phyloP scores from a whole-genome alignment of 2,113 vertebrate genomes.

The Oncorhynchus gorbuscha region DNA sequence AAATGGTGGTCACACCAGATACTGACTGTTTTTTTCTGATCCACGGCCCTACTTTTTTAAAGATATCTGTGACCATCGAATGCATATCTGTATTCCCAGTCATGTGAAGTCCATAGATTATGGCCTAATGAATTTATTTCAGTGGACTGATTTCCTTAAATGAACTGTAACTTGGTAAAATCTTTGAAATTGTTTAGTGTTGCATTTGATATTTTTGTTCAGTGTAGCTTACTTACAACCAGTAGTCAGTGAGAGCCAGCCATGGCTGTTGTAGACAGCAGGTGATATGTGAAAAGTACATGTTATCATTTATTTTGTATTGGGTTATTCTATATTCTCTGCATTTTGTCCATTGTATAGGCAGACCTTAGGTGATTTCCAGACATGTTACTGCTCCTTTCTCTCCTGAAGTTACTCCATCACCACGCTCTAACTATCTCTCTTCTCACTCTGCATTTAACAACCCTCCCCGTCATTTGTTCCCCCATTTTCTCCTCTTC shows the following conservation, averaged over 20 bases:
- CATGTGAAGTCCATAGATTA: too few species aligned
- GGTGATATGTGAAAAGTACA: background rate
- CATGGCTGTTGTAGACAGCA: background rate
- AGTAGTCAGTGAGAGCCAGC: background rate
- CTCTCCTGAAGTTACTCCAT: background rate
- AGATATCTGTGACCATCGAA: too few species aligned
- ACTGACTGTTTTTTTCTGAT: too few species aligned
- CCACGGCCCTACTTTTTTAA: too few species aligned
- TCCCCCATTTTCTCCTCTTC: slow-evolving; percentile 48
- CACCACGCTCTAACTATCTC: slow-evolving; percentile 8
- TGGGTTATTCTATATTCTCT: background rate
- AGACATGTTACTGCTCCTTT: background rate
- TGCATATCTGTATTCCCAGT: too few species aligned
- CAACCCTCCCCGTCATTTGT: slow-evolving; percentile 54
- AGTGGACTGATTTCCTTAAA: too few species aligned
- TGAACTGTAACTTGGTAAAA: too few species aligned
- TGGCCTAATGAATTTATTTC: too few species aligned
- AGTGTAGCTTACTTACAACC: background rate
- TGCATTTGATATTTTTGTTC: too few species aligned
- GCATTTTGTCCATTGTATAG: background rate
- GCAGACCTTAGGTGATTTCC: background rate
- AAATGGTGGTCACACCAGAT: too few species aligned
- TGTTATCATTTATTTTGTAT: background rate
- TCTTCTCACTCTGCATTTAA: slow-evolving; percentile 72
- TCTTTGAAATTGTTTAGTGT: too few species aligned